Evolutionary conservation across 2,113 vertebrate genomes (phyloP), one percentile per base, ranked within the genome.

Genomic region (Gambusia holbrooki): DNA sequence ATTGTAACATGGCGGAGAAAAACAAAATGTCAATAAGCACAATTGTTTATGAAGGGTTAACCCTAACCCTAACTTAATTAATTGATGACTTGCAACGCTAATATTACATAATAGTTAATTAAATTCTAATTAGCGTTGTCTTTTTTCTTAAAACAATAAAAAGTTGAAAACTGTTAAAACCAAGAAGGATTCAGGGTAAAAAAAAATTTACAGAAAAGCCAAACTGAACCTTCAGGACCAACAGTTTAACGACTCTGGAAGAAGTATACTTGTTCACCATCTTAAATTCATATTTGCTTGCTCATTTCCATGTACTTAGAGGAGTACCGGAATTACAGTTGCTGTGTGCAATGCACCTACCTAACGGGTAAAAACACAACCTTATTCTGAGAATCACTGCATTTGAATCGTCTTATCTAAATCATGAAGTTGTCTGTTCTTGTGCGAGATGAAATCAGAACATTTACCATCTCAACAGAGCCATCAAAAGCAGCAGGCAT

Each of bases 361-460:
- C 32, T 33, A 6, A 33, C 7, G 32, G 6, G 32, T 33, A 17
- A 61, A 27, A 10, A 40, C 13, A 40, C 1, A 40, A 40, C 2
- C 28, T 62, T 14, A 13, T 12, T 42, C 15, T 13, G n/a, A 62
- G 3, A n/a, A 9, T n/a, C n/a, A 11, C 22, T 27, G n/a, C 58
- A 60, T 60, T 42, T 42, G 13, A 15, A 15, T 42, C 14, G 40
- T 42, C 40, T 42, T 42, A 42, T 42, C 14, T 42, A 13, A 42
- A 22, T 28, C 8, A 22, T 65, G 45, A 61, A 27, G 28, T 33
- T 68, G 66, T 40, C 28, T 69, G 64, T 61, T 77, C 71, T 71
- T 79, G 73, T 29, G 69, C 13, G 1, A 19, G 22, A 13, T 13
- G 81, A 74, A 66, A 60, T 72, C 11, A 58, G 25, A 58, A 58